Evolutionary conservation across 2,113 vertebrate genomes (phyloP).

Genomic region (Gnathonemus echidnorhynchus): DNA sequence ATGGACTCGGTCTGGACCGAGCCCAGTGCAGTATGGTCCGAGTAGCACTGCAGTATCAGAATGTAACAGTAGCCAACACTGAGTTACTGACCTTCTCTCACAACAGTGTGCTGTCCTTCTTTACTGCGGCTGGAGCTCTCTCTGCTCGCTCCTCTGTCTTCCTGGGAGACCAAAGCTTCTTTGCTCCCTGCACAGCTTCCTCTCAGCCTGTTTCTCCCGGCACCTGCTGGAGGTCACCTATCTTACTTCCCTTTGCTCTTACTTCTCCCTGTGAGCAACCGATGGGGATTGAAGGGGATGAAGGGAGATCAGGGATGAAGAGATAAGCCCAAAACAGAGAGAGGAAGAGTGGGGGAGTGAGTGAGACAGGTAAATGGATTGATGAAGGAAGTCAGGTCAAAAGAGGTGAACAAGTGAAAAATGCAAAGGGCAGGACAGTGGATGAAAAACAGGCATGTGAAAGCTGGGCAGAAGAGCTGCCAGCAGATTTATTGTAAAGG

Average conservation of each 20-base stretch:
- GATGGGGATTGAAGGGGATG: slow-evolving; percentile 67
- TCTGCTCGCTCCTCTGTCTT: neutral
- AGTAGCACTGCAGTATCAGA: neutral
- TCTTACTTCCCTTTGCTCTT: slow-evolving; percentile 47
- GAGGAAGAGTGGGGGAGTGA: slow-evolving; percentile 22
- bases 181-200: slow-evolving; percentile 26
- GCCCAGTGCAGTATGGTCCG: neutral
- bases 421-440: slow-evolving; percentile 25
- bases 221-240: slow-evolving; percentile 47
- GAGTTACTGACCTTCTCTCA: slow-evolving; percentile 50
- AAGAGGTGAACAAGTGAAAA: slow-evolving; percentile 42
- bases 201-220: slow-evolving; percentile 19
- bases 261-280: slow-evolving; percentile 41
- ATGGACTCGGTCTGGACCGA: neutral
- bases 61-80: neutral
- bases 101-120: neutral
- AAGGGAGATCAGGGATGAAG: slow-evolving; percentile 69
- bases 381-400: slow-evolving; percentile 53
- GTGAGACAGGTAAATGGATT: slow-evolving; percentile 55
- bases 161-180: slow-evolving; percentile 19
- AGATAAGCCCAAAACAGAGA: slow-evolving; percentile 59
- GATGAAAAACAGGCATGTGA: slow-evolving; percentile 1
- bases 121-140: neutral
- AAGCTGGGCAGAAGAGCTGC: neutral
- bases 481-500: neutral